Base-by-base conservation (phyloP, 1,140 invertebrate species). In the Sinella curviseta region DNA sequence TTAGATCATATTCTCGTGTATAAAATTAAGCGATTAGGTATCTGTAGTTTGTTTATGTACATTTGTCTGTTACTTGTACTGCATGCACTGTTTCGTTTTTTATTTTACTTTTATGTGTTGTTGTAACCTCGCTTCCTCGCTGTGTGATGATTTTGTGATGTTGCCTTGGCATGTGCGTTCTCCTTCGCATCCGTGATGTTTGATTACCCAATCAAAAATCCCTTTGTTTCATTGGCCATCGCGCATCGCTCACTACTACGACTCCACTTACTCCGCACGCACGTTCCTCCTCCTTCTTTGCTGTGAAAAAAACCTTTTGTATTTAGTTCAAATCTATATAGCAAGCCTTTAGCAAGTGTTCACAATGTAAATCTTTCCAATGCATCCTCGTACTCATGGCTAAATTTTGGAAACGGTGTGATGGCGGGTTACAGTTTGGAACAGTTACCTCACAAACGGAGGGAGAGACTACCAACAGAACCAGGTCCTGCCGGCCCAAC, bases 391-490 rank as follows among this genome's bases (percentile, higher is more conserved):
- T 70, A 30, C 24, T 77, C 34, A 48, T 55, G 55, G 76, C 65
- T 81, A 65, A 67, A 77, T 34, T 80, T 77, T 73, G 70, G 75
- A 35, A 78, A 67, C 28, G 26, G 26, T 57, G 4, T 67, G 31
- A 28, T 33, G 28, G n/a, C 33, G 39, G 48, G 48, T 57, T 79
- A 77, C 54, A 82, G 83, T 74, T 76, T 81, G 48, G 83, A 84
- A 26, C 81, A 82, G 30, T 70, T 84, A 30, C 77, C 82, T 24
- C 67, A 48, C 30, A 81, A 78, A 76, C 82, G 89, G 81, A 87
- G 91, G 82, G 90, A 88, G 74, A 89, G 93, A 77, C 87, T 93
- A 81, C 90, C 92, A 31, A 93, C 93, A 14, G 93, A 93, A 87
- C 90, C 92, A 39, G 92, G 91, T 74, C 87, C 90, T 84, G 86